Evolutionary conservation across 2,113 vertebrate species (phyloP).

Genomic region (Chiloscyllium plagiosum): DNA sequence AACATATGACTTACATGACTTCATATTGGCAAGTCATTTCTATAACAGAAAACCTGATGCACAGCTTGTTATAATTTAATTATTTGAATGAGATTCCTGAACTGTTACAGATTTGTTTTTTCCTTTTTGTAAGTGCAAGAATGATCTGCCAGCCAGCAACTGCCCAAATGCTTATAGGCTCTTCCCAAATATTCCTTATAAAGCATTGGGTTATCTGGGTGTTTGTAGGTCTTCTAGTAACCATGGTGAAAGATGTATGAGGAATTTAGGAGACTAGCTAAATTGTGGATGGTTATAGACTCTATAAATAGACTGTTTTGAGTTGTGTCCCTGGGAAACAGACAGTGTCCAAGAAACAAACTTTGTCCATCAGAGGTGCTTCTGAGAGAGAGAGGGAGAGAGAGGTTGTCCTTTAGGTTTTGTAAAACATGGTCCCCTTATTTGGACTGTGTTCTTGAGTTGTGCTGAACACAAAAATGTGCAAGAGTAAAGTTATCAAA

Average conservation of each 20-base stretch:
- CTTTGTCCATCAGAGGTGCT: background rate
- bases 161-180: background rate
- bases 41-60: background rate
- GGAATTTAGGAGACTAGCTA: constrained; percentile 65
- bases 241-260: constrained; percentile 57
- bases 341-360: constrained; percentile 41
- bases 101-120: background rate
- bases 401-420: background rate
- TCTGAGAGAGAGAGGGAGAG: too few species aligned
- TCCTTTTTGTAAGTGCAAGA: background rate
- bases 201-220: constrained; percentile 41
- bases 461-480: background rate
- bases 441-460: background rate
- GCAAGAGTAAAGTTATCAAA: background rate
- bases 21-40: background rate
- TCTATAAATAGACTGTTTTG: constrained; percentile 59
- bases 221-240: constrained; percentile 47
- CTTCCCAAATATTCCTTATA: constrained; percentile 38
- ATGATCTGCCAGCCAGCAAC: background rate
- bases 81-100: constrained; percentile 30
- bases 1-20: background rate
- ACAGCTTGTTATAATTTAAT: background rate
- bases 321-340: constrained; percentile 57
- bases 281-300: constrained; percentile 48
- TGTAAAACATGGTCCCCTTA: background rate